A percentile compares a stretch with the other conserved stretches of the same genome.
Conservation (phyloP, 2,797 vertebrate genomes). For the Smutsia gigantea region DNA sequence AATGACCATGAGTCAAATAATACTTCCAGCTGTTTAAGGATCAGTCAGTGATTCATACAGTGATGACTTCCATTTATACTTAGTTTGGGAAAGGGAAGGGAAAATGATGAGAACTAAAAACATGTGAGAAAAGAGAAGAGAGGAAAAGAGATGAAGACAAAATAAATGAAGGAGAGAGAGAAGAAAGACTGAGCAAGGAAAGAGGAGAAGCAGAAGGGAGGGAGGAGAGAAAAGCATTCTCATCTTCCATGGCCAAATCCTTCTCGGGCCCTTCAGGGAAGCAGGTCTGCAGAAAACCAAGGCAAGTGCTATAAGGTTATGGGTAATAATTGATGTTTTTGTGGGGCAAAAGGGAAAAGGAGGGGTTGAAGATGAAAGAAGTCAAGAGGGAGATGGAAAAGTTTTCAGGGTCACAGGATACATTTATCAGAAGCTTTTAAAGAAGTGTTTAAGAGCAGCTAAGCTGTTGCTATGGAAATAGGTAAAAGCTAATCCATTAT, state of each 20-base stretch:
- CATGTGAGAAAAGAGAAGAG: not conserved
- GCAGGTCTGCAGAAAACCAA: conserved; percentile 63
- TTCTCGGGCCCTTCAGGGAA: not conserved
- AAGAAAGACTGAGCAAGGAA: not conserved
- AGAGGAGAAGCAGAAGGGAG: not conserved
- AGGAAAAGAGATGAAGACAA: not conserved
- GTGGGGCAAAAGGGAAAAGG: conserved; percentile 79
- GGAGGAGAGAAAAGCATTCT: not conserved
- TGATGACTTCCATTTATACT: not conserved
- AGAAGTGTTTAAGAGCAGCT: conserved; percentile 83
- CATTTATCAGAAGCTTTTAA: conserved; percentile 84
- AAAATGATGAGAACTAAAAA: not conserved
- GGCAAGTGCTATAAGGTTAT: conserved; percentile 60
- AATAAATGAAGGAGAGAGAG: not conserved
- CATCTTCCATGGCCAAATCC: not conserved
- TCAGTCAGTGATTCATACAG: not conserved
- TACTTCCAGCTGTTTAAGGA: not conserved
- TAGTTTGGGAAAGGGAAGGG: not conserved
- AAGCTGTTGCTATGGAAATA: conserved; percentile 85
- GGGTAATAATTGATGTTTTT: conserved; percentile 80
- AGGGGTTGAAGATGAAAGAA: conserved; percentile 80
- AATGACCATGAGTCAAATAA: not conserved
- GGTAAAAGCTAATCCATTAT: conserved; percentile 84
- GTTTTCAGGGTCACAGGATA: conserved; percentile 83
- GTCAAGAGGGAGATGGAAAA: conserved; percentile 79